Conservation (phyloP, 2,888 invertebrate species). For the Chaetogeoica ovagalla region DNA sequence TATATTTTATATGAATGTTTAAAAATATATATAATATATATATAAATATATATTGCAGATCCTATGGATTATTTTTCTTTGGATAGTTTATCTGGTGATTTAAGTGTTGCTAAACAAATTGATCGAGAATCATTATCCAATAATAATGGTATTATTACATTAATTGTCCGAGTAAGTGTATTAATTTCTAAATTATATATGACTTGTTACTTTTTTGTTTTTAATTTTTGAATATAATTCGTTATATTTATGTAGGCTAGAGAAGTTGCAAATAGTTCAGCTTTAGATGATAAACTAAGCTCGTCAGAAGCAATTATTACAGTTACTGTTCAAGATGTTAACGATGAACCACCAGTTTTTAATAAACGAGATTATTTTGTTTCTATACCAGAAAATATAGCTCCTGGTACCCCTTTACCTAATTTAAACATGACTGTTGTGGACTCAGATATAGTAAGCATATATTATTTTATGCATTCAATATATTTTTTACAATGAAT, state of each 20-base stretch:
- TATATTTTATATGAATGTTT: background rate
- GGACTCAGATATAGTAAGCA: slow-evolving; percentile 80
- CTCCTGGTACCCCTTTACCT: slow-evolving; percentile 78
- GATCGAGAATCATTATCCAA: slow-evolving; percentile 82
- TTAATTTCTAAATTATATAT: background rate
- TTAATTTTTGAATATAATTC: background rate
- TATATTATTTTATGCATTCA: background rate
- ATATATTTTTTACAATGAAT: slow-evolving; percentile 1
- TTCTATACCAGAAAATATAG: slow-evolving; percentile 79
- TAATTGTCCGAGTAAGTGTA: slow-evolving; percentile 72
- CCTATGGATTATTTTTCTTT: slow-evolving; percentile 84
- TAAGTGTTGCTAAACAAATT: slow-evolving; percentile 80
- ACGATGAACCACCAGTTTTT: slow-evolving; percentile 85
- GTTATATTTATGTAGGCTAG: slow-evolving; percentile 65
- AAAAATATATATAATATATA: too few relatives aligned
- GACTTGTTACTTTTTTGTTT: background rate
- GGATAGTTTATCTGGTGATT: slow-evolving; percentile 76
- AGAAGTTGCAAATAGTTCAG: slow-evolving; percentile 74
- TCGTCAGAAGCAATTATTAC: slow-evolving; percentile 74
- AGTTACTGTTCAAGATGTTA: slow-evolving; percentile 83
- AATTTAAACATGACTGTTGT: slow-evolving; percentile 81
- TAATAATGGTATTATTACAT: slow-evolving; percentile 75
- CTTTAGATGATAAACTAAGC: slow-evolving; percentile 70
- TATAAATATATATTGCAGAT: slow-evolving; percentile 65
- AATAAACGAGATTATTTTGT: slow-evolving; percentile 80